Conservation (phyloP, 1,140 invertebrate species). For the Drosophila lacteicornis region DNA sequence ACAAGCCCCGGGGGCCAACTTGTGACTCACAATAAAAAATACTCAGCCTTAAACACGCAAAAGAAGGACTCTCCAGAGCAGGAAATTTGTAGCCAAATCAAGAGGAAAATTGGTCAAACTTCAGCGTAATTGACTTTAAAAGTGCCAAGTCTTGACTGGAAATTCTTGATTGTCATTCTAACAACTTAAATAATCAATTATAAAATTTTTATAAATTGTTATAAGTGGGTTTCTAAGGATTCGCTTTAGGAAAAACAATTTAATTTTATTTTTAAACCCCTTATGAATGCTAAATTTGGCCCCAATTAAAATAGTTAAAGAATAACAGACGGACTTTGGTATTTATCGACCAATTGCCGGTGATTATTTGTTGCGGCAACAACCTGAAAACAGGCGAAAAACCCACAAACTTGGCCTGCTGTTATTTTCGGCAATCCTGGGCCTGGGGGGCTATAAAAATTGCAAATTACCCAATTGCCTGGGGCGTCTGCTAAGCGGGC, state of each 20-base stretch:
- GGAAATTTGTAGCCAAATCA: not conserved
- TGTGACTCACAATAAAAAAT: conserved; percentile 30
- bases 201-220: no score
- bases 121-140: not conserved
- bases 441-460: conserved; percentile 42
- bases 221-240: not conserved
- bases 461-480: conserved; percentile 44
- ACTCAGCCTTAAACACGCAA: conserved; percentile 1
- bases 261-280: not conserved
- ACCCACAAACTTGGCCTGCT: conserved; percentile 7
- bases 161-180: conserved; percentile 4
- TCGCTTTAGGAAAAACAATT: not conserved
- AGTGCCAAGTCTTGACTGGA: not conserved
- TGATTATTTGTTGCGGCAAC: conserved; percentile 25
- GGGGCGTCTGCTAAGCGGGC: conserved; percentile 43
- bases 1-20: conserved; percentile 28
- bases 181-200: no score
- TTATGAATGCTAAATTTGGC: not conserved
- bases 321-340: not conserved
- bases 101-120: conserved; percentile 2
- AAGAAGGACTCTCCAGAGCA: not conserved
- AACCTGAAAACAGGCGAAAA: not conserved
- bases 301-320: not conserved
- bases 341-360: conserved; percentile 1
- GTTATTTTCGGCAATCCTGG: conserved; percentile 7